These are phyloP conservation scores for Dryococelus australis DNA, from an alignment of 2,888 invertebrate species.

Conservation along the genomic window DNA sequence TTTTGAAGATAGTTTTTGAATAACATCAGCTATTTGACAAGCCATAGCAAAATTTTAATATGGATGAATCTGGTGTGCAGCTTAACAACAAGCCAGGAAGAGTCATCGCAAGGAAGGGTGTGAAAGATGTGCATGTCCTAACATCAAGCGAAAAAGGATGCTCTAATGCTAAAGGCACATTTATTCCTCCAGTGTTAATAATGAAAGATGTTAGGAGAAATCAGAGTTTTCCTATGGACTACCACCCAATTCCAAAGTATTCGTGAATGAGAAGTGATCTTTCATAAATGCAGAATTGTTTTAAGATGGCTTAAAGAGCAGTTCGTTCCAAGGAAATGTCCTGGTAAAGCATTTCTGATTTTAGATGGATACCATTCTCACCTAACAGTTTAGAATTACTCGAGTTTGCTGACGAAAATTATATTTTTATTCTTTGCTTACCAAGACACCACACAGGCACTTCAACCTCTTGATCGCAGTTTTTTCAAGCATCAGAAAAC, in stretches of 20 bases:
- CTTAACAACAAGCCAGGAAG: background rate
- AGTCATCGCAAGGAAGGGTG: background rate
- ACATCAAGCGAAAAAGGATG: background rate
- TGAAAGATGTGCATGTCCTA: background rate
- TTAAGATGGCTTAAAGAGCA: background rate
- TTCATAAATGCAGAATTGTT: background rate
- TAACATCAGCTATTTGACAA: background rate
- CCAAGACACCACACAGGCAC: background rate
- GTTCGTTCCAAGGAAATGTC: background rate
- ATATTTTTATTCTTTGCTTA: no score
- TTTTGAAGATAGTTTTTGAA: background rate
- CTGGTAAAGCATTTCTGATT: background rate
- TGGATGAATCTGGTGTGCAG: background rate
- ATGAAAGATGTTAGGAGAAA: slow-evolving; percentile 16
- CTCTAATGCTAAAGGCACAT: background rate
- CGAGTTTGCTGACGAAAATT: background rate
- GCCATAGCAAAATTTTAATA: background rate
- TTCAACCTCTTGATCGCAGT: background rate
- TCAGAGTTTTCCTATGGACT: background rate
- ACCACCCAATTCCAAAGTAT: no score
- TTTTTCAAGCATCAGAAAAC: background rate
- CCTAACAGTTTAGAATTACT: background rate
- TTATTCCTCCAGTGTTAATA: background rate
- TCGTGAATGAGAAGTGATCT: background rate
- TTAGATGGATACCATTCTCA: background rate